phyloP scores from a whole-genome alignment of 2,113 vertebrate genomes.

The Patagioenas fasciata region DNA sequence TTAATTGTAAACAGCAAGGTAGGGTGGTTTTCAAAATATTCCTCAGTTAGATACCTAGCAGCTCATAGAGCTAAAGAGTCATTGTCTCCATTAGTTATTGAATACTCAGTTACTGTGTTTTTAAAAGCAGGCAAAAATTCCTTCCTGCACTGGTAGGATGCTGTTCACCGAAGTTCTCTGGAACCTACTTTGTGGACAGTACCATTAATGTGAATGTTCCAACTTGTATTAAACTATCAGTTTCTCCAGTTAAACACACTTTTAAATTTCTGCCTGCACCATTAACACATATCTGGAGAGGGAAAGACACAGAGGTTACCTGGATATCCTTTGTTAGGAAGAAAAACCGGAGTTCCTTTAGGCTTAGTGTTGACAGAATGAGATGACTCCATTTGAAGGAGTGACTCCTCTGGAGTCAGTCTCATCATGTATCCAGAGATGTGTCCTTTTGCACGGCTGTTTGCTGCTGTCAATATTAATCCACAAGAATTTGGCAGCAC shows the following conservation, averaged over 20 bases:
- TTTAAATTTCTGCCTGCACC: not conserved
- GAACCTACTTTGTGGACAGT: not conserved
- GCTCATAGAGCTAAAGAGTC: not conserved
- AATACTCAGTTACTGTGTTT: not conserved
- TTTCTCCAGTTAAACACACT: not conserved
- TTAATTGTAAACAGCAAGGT: not conserved
- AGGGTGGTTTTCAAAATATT: not conserved
- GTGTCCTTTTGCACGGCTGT: not conserved
- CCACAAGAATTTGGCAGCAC: not conserved
- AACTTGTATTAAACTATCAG: not conserved
- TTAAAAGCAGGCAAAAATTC: not conserved
- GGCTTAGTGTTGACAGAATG: not conserved
- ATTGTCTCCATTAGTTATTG: not conserved
- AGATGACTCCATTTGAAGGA: not conserved
- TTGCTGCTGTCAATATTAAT: not conserved
- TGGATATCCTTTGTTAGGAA: not conserved
- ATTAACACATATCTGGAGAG: not conserved
- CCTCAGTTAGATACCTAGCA: not conserved
- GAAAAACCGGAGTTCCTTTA: not conserved
- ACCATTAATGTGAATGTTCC: not conserved
- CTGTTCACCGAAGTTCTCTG: not conserved
- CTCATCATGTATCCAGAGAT: not conserved
- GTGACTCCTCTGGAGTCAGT: not conserved
- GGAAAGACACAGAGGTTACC: not conserved
- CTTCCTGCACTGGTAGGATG: not conserved